Evolutionary conservation across 2,888 invertebrate species (phyloP).

Genomic region (Dryocosmus kuriphilus): DNA sequence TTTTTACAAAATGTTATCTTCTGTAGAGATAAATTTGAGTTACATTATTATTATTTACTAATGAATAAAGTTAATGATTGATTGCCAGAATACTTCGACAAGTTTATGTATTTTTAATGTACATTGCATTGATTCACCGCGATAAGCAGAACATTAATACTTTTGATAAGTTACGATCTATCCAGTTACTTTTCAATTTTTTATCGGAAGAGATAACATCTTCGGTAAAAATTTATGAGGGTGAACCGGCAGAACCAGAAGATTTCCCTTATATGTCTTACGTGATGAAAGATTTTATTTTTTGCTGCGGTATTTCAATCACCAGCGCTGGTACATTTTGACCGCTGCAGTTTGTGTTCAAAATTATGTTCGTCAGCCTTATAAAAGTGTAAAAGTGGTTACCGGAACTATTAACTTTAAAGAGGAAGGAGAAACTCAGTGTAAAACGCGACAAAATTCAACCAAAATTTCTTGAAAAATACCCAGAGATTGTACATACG

Average conservation of each 20-base stretch:
- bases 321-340: not conserved
- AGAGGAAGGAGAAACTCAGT: not conserved
- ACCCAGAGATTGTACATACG: not conserved
- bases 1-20: too few relatives aligned
- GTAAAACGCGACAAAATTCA: not conserved
- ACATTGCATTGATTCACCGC: too few relatives aligned
- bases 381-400: not conserved
- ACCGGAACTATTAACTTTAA: not conserved
- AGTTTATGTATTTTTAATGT: too few relatives aligned
- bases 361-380: slow-evolving; percentile 3
- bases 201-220: not conserved
- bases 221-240: not conserved
- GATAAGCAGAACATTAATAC: too few relatives aligned
- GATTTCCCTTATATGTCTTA: slow-evolving; percentile 1
- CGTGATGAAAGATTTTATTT: not conserved
- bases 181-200: not conserved
- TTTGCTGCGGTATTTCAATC: not conserved
- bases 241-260: not conserved
- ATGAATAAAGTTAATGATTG: too few relatives aligned
- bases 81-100: too few relatives aligned
- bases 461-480: not conserved
- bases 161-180: too few relatives aligned
- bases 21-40: too few relatives aligned
- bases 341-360: slow-evolving; percentile 2
- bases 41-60: too few relatives aligned